Percentiles rank a stretch among this genome's conserved stretches.
These are phyloP conservation scores for Dicyrtomina minuta DNA, from an alignment of 2,888 invertebrate genomes.

Conservation along the genomic window DNA sequence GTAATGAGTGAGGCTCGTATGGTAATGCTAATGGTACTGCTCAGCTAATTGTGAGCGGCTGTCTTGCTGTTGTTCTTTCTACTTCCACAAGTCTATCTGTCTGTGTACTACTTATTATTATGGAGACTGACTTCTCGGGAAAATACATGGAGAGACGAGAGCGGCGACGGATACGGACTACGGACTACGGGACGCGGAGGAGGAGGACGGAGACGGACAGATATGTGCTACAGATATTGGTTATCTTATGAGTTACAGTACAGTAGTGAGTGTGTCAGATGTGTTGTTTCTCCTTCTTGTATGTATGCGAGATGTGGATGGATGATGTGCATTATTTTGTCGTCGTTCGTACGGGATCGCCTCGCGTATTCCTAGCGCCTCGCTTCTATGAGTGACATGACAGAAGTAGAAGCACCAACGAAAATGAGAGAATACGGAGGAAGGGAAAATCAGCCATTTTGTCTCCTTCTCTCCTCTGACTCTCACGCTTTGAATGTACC, in stretches of 20 bases:
- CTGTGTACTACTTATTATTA: too few species aligned
- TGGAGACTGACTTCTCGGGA: too few species aligned
- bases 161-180: neutral
- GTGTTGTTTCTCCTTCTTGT: conserved; percentile 11
- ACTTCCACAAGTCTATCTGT: too few species aligned
- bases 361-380: too few species aligned
- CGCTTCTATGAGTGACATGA: conserved; percentile 31
- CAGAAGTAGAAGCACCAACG: conserved; percentile 17
- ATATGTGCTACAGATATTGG: neutral
- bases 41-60: neutral
- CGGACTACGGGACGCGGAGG: neutral
- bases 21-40: too few species aligned
- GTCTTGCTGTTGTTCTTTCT: neutral
- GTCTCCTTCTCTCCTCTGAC: conserved; percentile 12
- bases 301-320: neutral
- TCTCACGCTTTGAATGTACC: too few species aligned
- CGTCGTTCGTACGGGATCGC: too few species aligned
- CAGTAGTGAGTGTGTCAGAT: conserved; percentile 6
- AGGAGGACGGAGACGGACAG: conserved; percentile 9
- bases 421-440: conserved; percentile 21
- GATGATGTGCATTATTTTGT: too few species aligned
- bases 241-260: neutral
- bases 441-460: conserved; percentile 39
- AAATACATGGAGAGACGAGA: neutral
- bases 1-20: conserved; percentile 23